Evolutionary conservation across 2,113 vertebrate genomes (phyloP), one percentile per base, ranked within the genome.

Genomic region (Perccottus glenii): DNA sequence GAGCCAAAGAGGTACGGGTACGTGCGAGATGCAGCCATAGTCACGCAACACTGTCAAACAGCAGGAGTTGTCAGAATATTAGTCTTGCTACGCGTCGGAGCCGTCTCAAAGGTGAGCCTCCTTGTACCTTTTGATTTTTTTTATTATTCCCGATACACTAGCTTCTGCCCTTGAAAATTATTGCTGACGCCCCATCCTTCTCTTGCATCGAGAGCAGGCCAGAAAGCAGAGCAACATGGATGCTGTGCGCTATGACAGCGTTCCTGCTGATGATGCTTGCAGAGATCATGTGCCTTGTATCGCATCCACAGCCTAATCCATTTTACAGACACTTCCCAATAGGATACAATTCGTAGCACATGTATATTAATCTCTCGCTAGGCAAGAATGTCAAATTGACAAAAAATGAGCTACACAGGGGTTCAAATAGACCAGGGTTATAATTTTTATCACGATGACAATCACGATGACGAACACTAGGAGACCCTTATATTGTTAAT

Each of bases 151-250:
- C 14, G 5, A 65, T 2, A 48, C 40, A 4, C 63, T 48, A 70
- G 16, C 32, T 32, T 50, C 58, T 75, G 81, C 42, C 87, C 83
- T 84, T 87, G 78, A 81, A 71, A 74, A 75, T 71, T 14, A 62
- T 8, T 52, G 85, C 85, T 70, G 87, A 78, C 77, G 77, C 79
- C 64, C 69, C 77, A 75, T 81, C 83, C 72, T 62, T 65, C 57
- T 19, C 47, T 78, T 57, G 81, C 77, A 80, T 84, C 82, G 55
- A 64, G 81, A 80, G 9, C 70, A 89, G 90, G 90, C 88, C 87
- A 14, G 82, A 81, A 74, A 76, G 78, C 87, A 49, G 87, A 84
- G 80, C 88, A 91, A 90, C 84, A 91, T 91, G 90, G 90, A 91
- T 90, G 90, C 90, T 91, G 86, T 65, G 87, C 84, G 70, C 78